Evolutionary conservation across 2,797 vertebrate genomes (phyloP), one percentile per base, ranked within the genome.

Genomic region (Lacerta agilis): DNA sequence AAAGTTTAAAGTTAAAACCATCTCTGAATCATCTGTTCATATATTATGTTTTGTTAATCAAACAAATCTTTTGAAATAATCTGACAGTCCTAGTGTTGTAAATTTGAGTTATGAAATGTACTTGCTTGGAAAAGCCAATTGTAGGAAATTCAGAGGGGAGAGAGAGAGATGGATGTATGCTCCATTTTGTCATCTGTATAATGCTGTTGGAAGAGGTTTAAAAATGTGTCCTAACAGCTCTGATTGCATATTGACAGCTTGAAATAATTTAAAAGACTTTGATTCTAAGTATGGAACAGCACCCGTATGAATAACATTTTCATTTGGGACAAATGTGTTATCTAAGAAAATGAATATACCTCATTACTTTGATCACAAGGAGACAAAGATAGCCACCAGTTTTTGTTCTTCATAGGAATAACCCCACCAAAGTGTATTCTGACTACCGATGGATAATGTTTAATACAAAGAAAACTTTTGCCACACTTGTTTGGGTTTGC

Each of bases 391-490:
- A 43, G 17, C 10, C 7, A 36, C 5, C 9, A 1, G 86, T 81
- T 91, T 76, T 4, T 2, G 0, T 78, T 79, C 23, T 79, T 91
- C 27, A 1, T 7, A 25, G 58, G 15, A 38, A 64, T 6, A 71
- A 90, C 49, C 86, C 49, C 7, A 79, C 85, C 90, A 81, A 77
- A 92, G 83, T 67, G 90, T 88, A 58, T 55, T 93, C 79, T 90
- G 88, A 93, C 89, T 86, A 92, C 88, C 89, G 92, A 91, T 93
- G 89, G 33, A 27, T 66, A 33, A 64, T 58, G 13, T 81, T 58
- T 29, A 72, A 20, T 76, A 36, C n/a, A 87, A 90, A 91, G 88
- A 43, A 87, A 69, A 93, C 83, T 82, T 72, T 55, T 36, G 18
- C 58, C 27, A 38, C 41, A 33, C 33, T 15, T 71, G 8, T 79